Conservation (phyloP, 2,797 vertebrate genomes). For the Coranthus polyacanthus region DNA sequence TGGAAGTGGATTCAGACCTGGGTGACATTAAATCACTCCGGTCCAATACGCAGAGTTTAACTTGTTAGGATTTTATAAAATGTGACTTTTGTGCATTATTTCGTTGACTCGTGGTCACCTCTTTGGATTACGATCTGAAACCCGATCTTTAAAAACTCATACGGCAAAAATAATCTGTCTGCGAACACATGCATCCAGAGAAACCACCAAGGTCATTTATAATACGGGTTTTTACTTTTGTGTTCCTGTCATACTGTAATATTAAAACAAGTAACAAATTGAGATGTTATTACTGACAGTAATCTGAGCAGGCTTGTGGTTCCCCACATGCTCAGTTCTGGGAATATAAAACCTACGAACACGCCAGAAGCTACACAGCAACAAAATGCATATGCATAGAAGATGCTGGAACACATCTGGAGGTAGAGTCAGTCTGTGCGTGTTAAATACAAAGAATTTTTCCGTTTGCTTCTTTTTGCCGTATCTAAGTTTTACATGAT, state of each 20-base stretch:
- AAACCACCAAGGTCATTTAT: conserved; percentile 14
- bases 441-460: not conserved
- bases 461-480: too few species aligned
- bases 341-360: conserved; percentile 34
- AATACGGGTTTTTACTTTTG: not conserved
- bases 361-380: conserved; percentile 39
- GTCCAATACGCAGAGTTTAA: too few species aligned
- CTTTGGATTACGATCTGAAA: conserved; percentile 23
- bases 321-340: conserved; percentile 55
- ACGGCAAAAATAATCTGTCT: conserved; percentile 19
- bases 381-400: conserved; percentile 38
- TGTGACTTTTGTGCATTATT: not conserved
- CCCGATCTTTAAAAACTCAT: conserved; percentile 31
- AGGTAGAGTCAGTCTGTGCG: conserved; percentile 1
- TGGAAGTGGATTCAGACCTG: too few species aligned
- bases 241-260: conserved; percentile 10
- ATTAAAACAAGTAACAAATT: conserved; percentile 58
- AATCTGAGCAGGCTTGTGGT: conserved; percentile 52
- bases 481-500: not conserved
- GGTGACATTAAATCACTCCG: too few species aligned
- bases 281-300: conserved; percentile 51
- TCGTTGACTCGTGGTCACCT: not conserved
- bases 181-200: not conserved
- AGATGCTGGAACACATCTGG: conserved; percentile 29
- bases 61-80: not conserved